Base-by-base conservation (phyloP, 2,888 invertebrate species). In the Sialis lutaria region DNA sequence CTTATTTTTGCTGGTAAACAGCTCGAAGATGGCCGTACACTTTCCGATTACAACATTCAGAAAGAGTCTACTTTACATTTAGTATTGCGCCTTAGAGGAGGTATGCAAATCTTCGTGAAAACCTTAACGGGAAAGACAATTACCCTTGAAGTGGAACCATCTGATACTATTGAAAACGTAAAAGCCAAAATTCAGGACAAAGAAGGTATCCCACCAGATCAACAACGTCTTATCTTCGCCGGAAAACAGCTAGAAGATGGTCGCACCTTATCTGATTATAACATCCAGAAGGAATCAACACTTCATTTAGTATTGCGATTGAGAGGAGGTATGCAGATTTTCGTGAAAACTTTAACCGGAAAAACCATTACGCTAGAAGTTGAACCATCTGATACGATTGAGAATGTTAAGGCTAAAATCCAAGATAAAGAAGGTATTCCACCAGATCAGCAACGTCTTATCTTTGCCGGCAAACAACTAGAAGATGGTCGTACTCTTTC, bases 321-420 rank as follows among this genome's bases (percentile, higher is more conserved):
- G 31, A 61, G 75, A 52, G 79, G 79, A 47, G 63, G 63, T 45
- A 62, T 62, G 62, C 76, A 77, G 62, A 77, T 78, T 54, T 75
- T 67, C 33, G 60, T 59, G 3, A 61, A 58, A 50, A 64, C 62
- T 9, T 52, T 61, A 52, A 66, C 63, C 9, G 72, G 72, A 13
- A 73, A 73, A 53, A 73, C 72, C 31, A 71, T 72, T 51, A 69
- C 70, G 0, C 54, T 70, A n/a, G 64, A 59, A 54, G 66, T 72
- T 1, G 75, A 77, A 55, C 83, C 90, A 45, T 86, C 87, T 1
- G 90, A 92, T 62, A 86, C 88, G 6, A 91, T 92, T 57, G 91
- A 92, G 69, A 91, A 92, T 77, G 90, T 92, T 12, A 92, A 92
- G 63, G 84, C 86, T 0, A 89, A 89, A 63, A 88, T 89, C 55